Conservation (phyloP, 2,888 invertebrate species). For the Tachina fera region DNA sequence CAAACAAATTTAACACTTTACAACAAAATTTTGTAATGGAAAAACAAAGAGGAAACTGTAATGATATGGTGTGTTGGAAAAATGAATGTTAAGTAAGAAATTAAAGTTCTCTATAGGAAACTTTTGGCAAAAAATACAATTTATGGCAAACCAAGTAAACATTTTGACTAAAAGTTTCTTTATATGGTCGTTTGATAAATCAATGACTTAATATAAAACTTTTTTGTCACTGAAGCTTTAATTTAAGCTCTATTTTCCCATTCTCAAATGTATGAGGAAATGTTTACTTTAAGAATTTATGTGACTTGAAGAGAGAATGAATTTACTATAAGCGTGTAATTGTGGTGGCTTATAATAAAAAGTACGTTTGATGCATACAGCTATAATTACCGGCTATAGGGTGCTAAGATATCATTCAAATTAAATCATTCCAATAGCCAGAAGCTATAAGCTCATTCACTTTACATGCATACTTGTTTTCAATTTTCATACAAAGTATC, state of each 20-base stretch:
- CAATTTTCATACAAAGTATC: conserved; percentile 32
- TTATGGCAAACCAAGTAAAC: not conserved
- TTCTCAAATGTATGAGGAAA: too few species aligned
- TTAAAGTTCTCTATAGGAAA: not conserved
- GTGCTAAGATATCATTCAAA: not conserved
- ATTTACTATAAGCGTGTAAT: too few species aligned
- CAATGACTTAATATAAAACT: too few species aligned
- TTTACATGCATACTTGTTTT: not conserved
- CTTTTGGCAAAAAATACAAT: not conserved
- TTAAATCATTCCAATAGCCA: not conserved
- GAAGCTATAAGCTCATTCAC: not conserved
- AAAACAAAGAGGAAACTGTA: conserved; percentile 32
- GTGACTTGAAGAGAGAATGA: too few species aligned
- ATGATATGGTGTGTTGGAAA: not conserved
- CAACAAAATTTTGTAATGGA: conserved; percentile 13
- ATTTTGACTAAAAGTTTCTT: too few species aligned
- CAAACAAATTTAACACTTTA: conserved; percentile 42
- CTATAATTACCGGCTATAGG: not conserved
- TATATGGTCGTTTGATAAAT: too few species aligned
- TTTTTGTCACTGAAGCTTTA: too few species aligned
- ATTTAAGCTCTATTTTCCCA: too few species aligned
- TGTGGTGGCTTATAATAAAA: too few species aligned
- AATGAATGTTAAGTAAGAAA: conserved; percentile 6
- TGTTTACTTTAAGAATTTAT: too few species aligned
- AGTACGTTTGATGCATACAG: too few species aligned